phyloP scores from a whole-genome alignment of 2,797 vertebrate species.

The Enteromius paludinosus region DNA sequence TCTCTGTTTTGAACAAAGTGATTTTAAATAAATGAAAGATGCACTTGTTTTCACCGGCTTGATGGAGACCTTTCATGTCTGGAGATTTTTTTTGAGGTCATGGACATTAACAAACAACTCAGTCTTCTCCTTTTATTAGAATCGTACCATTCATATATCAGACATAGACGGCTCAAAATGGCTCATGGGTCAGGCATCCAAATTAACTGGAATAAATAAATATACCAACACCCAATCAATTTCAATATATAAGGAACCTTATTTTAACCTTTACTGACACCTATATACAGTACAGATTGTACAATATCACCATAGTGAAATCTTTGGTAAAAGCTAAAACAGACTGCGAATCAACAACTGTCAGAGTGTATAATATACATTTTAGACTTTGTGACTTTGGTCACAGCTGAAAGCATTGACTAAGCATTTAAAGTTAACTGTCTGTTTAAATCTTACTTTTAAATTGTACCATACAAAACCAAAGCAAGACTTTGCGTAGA shows the following conservation, averaged over 20 bases:
- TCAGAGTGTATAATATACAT: not conserved
- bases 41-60: constrained; percentile 21
- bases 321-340: constrained; percentile 5
- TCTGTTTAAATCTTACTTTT: constrained; percentile 3
- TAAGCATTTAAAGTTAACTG: constrained; percentile 8
- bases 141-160: constrained; percentile 29
- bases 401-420: not conserved
- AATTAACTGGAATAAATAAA: not conserved
- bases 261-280: not conserved
- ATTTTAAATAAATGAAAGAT: constrained; percentile 55
- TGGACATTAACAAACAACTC: constrained; percentile 35
- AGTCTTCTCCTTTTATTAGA: constrained; percentile 29
- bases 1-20: constrained; percentile 50
- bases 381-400: constrained; percentile 3
- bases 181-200: not conserved
- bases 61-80: constrained; percentile 53
- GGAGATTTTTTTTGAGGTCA: constrained; percentile 10
- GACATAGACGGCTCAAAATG: not conserved
- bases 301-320: not conserved
- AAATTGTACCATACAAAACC: not conserved
- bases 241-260: not conserved
- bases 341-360: not conserved
- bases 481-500: not conserved
- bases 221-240: not conserved
- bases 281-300: not conserved